phyloP scores from a whole-genome alignment of 2,113 vertebrate genomes.

The Tricholaema leucomelas region DNA sequence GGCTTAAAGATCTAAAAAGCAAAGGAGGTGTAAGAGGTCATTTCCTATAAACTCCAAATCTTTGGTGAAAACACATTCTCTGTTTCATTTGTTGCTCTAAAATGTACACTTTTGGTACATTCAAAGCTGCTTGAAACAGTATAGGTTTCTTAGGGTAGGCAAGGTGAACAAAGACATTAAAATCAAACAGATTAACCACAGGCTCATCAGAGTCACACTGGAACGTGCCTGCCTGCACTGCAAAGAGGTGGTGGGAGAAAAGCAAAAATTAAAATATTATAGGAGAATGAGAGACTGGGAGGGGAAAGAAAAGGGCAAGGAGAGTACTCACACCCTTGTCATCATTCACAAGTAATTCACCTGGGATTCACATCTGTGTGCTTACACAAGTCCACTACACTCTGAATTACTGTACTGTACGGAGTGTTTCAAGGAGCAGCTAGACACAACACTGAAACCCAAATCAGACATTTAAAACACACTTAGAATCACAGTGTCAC shows the following conservation, averaged over 20 bases:
- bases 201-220: neutral
- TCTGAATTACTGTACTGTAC: neutral
- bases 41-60: neutral
- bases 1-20: slow-evolving; percentile 31
- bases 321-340: neutral
- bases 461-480: slow-evolving; percentile 13
- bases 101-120: neutral
- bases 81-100: neutral
- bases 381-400: neutral
- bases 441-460: slow-evolving; percentile 5
- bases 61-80: neutral
- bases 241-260: neutral
- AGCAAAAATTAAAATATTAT: neutral
- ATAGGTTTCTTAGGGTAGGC: neutral
- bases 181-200: neutral
- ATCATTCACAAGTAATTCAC: neutral
- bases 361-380: slow-evolving; percentile 32
- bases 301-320: neutral
- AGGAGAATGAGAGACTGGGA: neutral
- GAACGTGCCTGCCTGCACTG: neutral
- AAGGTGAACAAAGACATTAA: neutral
- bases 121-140: neutral
- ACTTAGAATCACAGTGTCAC: too few relatives aligned
- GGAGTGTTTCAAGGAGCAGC: slow-evolving; percentile 20
- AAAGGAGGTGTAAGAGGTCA: slow-evolving; percentile 27